phyloP scores from a whole-genome alignment of 1,140 invertebrate species.

The Halictus rubicundus region DNA sequence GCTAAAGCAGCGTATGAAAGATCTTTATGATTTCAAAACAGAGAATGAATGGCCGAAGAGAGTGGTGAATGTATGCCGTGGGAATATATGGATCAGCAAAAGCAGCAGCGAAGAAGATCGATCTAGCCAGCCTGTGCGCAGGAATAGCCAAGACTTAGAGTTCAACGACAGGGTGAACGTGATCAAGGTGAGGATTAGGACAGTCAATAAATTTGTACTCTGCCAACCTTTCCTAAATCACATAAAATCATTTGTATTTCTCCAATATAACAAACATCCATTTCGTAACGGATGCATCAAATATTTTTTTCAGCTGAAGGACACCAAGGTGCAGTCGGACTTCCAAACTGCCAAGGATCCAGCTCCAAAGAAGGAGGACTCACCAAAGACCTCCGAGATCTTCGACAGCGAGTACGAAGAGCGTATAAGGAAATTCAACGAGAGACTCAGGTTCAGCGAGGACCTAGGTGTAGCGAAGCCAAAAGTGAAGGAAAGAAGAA shows the following conservation, averaged over 20 bases:
- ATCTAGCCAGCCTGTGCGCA: slow-evolving; percentile 27
- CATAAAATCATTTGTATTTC: too few species aligned
- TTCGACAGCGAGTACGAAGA: slow-evolving; percentile 50
- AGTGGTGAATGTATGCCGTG: slow-evolving; percentile 34
- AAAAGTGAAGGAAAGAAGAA: slow-evolving; percentile 58
- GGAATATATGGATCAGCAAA: slow-evolving; percentile 67
- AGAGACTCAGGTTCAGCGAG: slow-evolving; percentile 64
- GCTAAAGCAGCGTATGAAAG: slow-evolving; percentile 67
- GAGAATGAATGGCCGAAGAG: slow-evolving; percentile 71
- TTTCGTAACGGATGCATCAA: too few species aligned
- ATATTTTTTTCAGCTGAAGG: slow-evolving; percentile 7
- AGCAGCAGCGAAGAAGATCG: slow-evolving; percentile 69
- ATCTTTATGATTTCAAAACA: slow-evolving; percentile 73
- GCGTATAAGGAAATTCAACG: slow-evolving; percentile 55
- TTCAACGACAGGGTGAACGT: slow-evolving; percentile 61
- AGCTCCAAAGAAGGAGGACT: neutral
- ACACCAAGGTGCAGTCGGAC: slow-evolving; percentile 22
- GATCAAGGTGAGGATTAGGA: slow-evolving; percentile 31
- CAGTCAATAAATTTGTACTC: neutral
- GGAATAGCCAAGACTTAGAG: slow-evolving; percentile 68
- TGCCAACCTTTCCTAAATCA: too few species aligned
- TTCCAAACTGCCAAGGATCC: slow-evolving; percentile 9
- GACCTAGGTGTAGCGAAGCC: slow-evolving; percentile 45
- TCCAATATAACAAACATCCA: too few species aligned
- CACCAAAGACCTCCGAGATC: slow-evolving; percentile 6